Percentiles rank a stretch among this genome's conserved stretches.
Conservation (phyloP, 2,888 invertebrate species). For the Caenorhabditis japonica region DNA sequence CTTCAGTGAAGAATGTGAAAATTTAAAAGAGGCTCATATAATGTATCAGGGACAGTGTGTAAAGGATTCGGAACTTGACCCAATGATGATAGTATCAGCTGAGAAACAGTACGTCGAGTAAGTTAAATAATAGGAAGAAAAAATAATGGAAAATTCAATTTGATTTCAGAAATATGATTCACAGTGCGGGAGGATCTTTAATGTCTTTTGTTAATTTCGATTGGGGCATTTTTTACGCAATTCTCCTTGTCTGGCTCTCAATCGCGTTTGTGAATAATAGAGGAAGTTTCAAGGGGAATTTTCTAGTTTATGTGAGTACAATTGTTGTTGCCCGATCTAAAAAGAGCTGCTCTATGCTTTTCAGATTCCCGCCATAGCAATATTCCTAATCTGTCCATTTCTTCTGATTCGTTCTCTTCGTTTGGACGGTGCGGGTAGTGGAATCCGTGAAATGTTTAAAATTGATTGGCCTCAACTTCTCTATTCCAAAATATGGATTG, state of each 20-base stretch:
- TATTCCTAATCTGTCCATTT: slow-evolving; percentile 14
- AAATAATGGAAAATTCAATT: not conserved
- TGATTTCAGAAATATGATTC: slow-evolving; percentile 1
- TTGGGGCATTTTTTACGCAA: slow-evolving; percentile 1
- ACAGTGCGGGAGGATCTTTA: not conserved
- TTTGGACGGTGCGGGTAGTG: slow-evolving; percentile 10
- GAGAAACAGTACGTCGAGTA: slow-evolving; percentile 17
- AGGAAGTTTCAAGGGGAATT: not conserved
- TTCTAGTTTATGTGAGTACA: slow-evolving; percentile 7
- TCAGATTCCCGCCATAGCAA: slow-evolving; percentile 2
- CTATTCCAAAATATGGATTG: slow-evolving; percentile 14
- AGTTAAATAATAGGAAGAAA: too few species aligned
- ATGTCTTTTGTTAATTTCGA: slow-evolving; percentile 11
- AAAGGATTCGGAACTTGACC: not conserved
- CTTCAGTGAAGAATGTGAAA: slow-evolving; percentile 8
- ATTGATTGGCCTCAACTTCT: slow-evolving; percentile 17
- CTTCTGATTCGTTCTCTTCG: slow-evolving; percentile 8
- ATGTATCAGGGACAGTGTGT: slow-evolving; percentile 7
- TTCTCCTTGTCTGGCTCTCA: slow-evolving; percentile 7
- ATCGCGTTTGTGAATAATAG: slow-evolving; percentile 10
- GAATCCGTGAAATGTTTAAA: slow-evolving; percentile 10
- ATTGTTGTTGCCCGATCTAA: not conserved
- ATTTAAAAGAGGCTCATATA: slow-evolving; percentile 7
- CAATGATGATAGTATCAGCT: not conserved
- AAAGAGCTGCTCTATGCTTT: too few species aligned